Percentiles rank a stretch among this genome's conserved stretches.
Conservation (phyloP, 2,113 vertebrate species). For the Melanostigma gelatinosum region DNA sequence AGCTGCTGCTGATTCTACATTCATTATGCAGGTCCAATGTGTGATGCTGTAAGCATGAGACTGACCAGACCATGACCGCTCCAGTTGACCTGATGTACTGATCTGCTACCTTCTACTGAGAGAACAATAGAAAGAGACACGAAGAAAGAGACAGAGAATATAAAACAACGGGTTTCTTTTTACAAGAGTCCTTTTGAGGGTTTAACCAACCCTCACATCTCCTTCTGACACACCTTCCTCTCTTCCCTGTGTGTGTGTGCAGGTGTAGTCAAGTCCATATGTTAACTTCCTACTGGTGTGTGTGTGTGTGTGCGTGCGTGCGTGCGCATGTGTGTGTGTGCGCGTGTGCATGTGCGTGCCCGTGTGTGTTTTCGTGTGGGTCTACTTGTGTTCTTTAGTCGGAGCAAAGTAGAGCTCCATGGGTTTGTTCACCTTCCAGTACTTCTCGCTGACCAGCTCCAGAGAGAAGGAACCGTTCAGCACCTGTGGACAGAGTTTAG, state of each 20-base stretch:
- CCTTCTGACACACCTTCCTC: conserved; percentile 50
- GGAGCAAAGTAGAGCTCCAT: conserved; percentile 99
- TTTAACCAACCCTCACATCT: conserved; percentile 20
- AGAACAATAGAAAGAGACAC: conserved; percentile 54
- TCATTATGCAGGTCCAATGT: neutral
- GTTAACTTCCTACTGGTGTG: conserved; percentile 26
- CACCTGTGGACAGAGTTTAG: conserved; percentile 81
- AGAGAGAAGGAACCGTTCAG: conserved; percentile 98
- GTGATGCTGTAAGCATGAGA: neutral
- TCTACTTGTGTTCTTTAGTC: conserved; percentile 98
- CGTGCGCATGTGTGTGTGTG: neutral
- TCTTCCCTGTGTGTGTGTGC: conserved; percentile 37
- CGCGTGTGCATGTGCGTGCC: neutral
- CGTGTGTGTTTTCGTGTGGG: neutral
- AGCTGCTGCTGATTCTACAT: neutral
- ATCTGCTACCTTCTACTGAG: conserved; percentile 71
- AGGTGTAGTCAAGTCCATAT: conserved; percentile 54
- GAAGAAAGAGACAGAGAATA: conserved; percentile 61
- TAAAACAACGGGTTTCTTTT: conserved; percentile 66
- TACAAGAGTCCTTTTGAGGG: conserved; percentile 66
- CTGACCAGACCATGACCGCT: neutral
- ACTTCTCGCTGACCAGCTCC: conserved; percentile 99
- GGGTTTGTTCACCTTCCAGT: conserved; percentile 99
- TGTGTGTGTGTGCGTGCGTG: neutral
- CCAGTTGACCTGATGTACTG: conserved; percentile 30